A percentile compares a stretch with the other conserved stretches of the same genome.
phyloP scores from a whole-genome alignment of 2,797 vertebrate genomes.

The Neosilurus mollespiculum region DNA sequence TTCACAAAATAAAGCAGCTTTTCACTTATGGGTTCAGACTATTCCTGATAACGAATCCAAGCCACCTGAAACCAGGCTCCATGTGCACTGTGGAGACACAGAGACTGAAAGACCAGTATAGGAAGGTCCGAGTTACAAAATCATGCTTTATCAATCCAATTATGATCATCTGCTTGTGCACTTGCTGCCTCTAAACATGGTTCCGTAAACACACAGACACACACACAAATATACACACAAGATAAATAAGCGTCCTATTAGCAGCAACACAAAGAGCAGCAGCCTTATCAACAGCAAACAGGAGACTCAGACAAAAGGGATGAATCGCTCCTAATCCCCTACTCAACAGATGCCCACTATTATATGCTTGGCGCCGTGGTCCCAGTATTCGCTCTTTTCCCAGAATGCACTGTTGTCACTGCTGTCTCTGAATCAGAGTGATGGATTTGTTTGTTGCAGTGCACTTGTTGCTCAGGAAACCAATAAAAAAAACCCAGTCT shows the following conservation, averaged over 20 bases:
- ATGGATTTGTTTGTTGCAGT: constrained; percentile 62
- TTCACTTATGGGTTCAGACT: no score
- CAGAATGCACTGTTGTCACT: constrained; percentile 18
- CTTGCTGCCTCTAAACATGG: background rate
- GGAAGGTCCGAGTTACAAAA: constrained; percentile 18
- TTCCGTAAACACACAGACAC: background rate
- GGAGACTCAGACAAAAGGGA: constrained; percentile 68
- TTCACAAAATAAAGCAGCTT: no score
- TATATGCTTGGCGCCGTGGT: constrained; percentile 58
- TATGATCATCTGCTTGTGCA: constrained; percentile 13
- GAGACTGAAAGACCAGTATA: background rate
- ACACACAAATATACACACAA: background rate
- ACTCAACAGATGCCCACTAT: constrained; percentile 68
- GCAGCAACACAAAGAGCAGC: constrained; percentile 41
- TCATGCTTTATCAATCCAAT: constrained; percentile 45
- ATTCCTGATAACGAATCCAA: constrained; percentile 27
- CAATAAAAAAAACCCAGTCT: constrained; percentile 54
- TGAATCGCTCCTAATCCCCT: constrained; percentile 72
- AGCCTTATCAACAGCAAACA: constrained; percentile 71
- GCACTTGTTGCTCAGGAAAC: constrained; percentile 66
- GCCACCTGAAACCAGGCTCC: constrained; percentile 24
- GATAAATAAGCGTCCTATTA: constrained; percentile 18
- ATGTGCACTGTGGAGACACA: background rate
- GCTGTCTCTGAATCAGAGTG: constrained; percentile 61
- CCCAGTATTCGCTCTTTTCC: constrained; percentile 17